Percentiles rank a stretch among this genome's conserved stretches.
Conservation (phyloP, 2,797 vertebrate genomes). For the Sebastolobus altivelis region DNA sequence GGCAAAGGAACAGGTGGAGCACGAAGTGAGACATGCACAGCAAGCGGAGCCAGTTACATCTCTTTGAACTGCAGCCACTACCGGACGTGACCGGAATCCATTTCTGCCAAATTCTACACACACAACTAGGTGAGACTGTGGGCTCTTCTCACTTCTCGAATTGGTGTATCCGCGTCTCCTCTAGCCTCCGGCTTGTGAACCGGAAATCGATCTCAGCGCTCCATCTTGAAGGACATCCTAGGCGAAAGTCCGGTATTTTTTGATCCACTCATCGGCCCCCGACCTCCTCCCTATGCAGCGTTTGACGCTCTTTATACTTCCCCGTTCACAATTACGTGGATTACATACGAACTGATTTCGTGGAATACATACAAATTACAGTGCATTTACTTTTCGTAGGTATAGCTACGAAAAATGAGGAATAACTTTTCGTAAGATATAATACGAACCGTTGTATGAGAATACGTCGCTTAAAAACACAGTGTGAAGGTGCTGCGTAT, state of each 20-base stretch:
- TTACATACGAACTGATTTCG: too few species aligned
- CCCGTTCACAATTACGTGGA: too few species aligned
- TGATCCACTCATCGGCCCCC: too few species aligned
- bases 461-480: background rate
- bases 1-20: constrained; percentile 65
- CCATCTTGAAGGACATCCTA: background rate
- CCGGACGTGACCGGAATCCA: constrained; percentile 53
- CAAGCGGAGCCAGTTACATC: constrained; percentile 42
- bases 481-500: background rate
- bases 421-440: too few species aligned
- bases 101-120: constrained; percentile 16
- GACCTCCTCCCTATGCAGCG: too few species aligned
- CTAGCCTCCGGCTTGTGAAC: background rate
- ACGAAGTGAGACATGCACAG: constrained; percentile 52
- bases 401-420: too few species aligned
- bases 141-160: background rate
- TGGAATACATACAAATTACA: too few species aligned
- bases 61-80: constrained; percentile 60
- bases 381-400: too few species aligned
- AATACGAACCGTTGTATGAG: too few species aligned
- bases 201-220: background rate
- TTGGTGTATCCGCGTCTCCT: too few species aligned
- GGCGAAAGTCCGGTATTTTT: too few species aligned
- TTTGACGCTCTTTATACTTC: too few species aligned
- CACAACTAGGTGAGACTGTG: background rate